Conservation (phyloP, 2,797 vertebrate genomes). For the Gallirallus australis region DNA sequence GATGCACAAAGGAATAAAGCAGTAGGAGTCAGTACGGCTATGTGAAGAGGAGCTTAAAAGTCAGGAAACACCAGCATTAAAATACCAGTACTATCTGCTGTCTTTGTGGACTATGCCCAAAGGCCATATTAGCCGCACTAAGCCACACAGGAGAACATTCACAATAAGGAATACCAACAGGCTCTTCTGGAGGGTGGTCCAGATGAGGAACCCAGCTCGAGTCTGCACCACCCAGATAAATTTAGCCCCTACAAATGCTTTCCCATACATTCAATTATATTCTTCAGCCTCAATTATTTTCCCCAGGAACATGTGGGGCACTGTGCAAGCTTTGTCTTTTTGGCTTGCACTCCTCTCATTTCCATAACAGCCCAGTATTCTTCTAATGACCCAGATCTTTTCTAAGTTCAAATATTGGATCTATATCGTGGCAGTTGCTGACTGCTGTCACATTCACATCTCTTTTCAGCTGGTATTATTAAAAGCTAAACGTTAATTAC, state of each 20-base stretch:
- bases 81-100: background rate
- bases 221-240: background rate
- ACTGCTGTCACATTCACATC: background rate
- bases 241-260: background rate
- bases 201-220: background rate
- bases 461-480: conserved; percentile 12
- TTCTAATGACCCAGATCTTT: background rate
- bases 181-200: background rate
- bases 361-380: background rate
- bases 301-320: background rate
- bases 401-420: background rate
- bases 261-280: background rate
- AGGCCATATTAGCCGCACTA: background rate
- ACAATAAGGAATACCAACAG: background rate
- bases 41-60: background rate
- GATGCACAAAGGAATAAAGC: background rate
- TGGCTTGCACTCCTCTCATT: conserved; percentile 2
- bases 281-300: conserved; percentile 15
- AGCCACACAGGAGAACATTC: background rate
- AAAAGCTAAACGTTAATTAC: conserved; percentile 22
- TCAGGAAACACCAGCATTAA: background rate
- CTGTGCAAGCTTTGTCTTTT: conserved; percentile 23
- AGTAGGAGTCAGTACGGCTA: background rate
- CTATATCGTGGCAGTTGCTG: background rate
- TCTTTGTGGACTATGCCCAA: conserved; percentile 22